Evolutionary conservation across 2,113 vertebrate species (phyloP).

Genomic region (Cercopithecus mona): DNA sequence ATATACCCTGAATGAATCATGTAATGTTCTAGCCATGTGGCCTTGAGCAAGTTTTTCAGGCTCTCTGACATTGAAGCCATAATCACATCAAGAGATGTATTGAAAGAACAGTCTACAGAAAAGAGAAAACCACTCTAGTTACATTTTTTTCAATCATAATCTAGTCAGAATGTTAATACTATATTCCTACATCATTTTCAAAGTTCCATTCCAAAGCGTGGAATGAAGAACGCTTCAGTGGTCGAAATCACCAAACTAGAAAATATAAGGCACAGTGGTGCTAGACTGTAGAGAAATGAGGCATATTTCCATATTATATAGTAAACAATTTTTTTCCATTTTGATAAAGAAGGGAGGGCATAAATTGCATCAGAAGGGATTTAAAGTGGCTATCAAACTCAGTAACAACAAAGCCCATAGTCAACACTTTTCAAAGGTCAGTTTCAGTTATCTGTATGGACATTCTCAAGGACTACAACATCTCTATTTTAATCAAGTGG

Average conservation of each 20-base stretch:
- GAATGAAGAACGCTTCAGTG: not conserved
- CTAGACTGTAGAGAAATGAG: not conserved
- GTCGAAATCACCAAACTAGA: not conserved
- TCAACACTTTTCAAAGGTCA: conserved; percentile 12
- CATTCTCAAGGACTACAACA: not conserved
- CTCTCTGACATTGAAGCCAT: not conserved
- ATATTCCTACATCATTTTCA: not conserved
- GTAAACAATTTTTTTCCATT: conserved; percentile 2
- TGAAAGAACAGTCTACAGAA: not conserved
- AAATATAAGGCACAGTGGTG: not conserved
- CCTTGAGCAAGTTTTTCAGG: not conserved
- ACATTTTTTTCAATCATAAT: not conserved
- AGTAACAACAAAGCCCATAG: conserved; percentile 18
- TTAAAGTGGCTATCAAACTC: conserved; percentile 35
- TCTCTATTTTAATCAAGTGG: conserved; percentile 16
- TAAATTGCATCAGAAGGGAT: conserved; percentile 17
- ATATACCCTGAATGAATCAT: not conserved
- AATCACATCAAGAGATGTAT: not conserved
- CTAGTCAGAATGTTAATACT: not conserved
- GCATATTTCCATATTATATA: conserved; percentile 21
- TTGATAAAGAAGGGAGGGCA: not conserved
- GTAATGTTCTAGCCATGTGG: not conserved
- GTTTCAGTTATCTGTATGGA: conserved; percentile 1
- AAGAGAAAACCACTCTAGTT: not conserved
- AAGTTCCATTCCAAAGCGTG: not conserved